phyloP scores from a whole-genome alignment of 2,888 invertebrate species.

The Phyllotreta striolata region DNA sequence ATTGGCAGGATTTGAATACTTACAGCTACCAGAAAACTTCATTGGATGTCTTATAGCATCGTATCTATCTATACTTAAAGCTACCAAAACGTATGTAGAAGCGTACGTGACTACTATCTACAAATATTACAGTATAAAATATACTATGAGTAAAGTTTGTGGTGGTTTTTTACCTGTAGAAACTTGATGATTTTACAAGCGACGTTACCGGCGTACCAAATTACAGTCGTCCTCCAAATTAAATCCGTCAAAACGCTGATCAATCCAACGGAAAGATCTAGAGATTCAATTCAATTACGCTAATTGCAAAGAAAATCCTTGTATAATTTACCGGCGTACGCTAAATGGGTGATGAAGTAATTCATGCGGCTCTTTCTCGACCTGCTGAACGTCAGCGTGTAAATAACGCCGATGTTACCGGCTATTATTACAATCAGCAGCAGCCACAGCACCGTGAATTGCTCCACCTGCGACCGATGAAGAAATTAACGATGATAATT shows the following conservation, averaged over 20 bases:
- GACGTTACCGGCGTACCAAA: constrained; percentile 75
- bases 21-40: constrained; percentile 93
- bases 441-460: constrained; percentile 86
- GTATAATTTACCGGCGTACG: constrained; percentile 78
- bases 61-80: constrained; percentile 88
- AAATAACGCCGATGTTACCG: constrained; percentile 87
- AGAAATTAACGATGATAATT: constrained; percentile 53
- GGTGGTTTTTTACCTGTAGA: neutral
- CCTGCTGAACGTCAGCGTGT: constrained; percentile 82
- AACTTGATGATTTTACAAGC: constrained; percentile 4
- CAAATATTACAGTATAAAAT: constrained; percentile 51
- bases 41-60: constrained; percentile 93
- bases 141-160: no score
- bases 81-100: constrained; percentile 89
- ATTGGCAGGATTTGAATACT: constrained; percentile 62
- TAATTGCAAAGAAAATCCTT: neutral
- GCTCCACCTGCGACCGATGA: constrained; percentile 91
- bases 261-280: constrained; percentile 88
- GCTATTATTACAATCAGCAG: constrained; percentile 85
- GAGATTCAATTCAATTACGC: constrained; percentile 49
- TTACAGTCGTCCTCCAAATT: constrained; percentile 84
- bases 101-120: constrained; percentile 88
- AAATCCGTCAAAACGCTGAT: constrained; percentile 88
- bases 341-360: constrained; percentile 93
- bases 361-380: constrained; percentile 92